phyloP scores from a whole-genome alignment of 1,140 invertebrate genomes.

The Cydia splendana region DNA sequence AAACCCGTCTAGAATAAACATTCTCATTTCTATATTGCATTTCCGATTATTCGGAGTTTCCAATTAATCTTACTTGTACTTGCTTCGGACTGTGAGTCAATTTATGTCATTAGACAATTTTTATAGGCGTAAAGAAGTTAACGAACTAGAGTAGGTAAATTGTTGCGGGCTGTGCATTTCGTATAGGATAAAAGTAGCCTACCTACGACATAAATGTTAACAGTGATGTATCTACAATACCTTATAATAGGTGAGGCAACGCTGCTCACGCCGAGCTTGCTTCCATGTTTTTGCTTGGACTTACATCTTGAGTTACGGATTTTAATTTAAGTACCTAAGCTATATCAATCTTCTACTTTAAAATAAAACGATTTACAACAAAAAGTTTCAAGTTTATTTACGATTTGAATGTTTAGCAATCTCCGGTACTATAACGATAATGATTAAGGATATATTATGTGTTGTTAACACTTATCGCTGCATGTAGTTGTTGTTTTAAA shows the following conservation, averaged over 20 bases:
- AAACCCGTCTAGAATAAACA: constrained; percentile 19
- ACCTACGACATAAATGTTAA: constrained; percentile 26
- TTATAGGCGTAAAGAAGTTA: constrained; percentile 51
- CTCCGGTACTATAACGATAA: no score
- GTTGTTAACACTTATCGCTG: no score
- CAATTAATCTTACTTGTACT: constrained; percentile 38
- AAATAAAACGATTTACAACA: no score
- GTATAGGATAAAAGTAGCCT: constrained; percentile 60
- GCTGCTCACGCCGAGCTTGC: not conserved
- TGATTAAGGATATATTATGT: no score
- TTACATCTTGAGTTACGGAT: not conserved
- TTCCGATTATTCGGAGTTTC: constrained; percentile 39
- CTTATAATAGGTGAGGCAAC: not conserved
- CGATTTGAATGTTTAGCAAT: no score
- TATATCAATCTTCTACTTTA: no score
- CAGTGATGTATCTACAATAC: not conserved
- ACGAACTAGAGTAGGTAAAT: constrained; percentile 57
- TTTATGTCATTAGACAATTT: constrained; percentile 54
- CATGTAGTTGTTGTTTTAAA: no score
- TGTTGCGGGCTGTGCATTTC: constrained; percentile 72
- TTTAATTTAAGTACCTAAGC: not conserved
- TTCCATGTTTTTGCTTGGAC: not conserved
- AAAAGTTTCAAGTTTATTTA: no score
- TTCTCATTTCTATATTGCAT: constrained; percentile 42
- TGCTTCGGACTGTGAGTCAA: constrained; percentile 54